Evolutionary conservation across 2,113 vertebrate species (phyloP).

Genomic region (Cheilinus undulatus): DNA sequence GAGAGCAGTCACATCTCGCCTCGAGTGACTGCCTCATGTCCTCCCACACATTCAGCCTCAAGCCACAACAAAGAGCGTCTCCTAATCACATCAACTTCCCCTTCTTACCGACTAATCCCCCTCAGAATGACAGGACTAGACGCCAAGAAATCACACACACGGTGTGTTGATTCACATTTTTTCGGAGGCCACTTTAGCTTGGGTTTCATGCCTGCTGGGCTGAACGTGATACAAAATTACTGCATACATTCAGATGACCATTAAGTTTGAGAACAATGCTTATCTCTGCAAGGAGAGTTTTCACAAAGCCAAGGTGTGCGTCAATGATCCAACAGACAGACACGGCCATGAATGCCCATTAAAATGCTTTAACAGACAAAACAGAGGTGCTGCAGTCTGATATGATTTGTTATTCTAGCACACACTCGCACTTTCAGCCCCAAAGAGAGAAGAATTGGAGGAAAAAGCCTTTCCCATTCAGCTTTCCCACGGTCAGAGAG

Average conservation of each 20-base stretch:
- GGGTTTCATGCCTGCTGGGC: slow-evolving; percentile 45
- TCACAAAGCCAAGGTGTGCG: neutral
- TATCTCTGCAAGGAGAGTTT: neutral
- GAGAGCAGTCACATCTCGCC: slow-evolving; percentile 26
- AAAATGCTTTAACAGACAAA: slow-evolving; percentile 31
- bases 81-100: slow-evolving; percentile 63
- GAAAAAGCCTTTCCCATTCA: slow-evolving; percentile 62
- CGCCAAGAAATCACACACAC: slow-evolving; percentile 25
- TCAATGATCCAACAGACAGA: slow-evolving; percentile 11
- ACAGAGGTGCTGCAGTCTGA: slow-evolving; percentile 34
- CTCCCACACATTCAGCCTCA: slow-evolving; percentile 64
- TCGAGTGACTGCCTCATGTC: slow-evolving; percentile 58
- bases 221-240: slow-evolving; percentile 39
- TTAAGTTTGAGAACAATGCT: slow-evolving; percentile 13
- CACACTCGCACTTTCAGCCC: slow-evolving; percentile 28
- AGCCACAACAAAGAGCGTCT: slow-evolving; percentile 67
- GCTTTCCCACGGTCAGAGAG: slow-evolving; percentile 74
- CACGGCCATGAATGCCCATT: slow-evolving; percentile 16
- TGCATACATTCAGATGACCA: slow-evolving; percentile 27
- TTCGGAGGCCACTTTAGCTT: slow-evolving; percentile 42
- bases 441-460: slow-evolving; percentile 70
- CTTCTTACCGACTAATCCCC: slow-evolving; percentile 45
- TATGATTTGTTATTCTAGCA: slow-evolving; percentile 54
- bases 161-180: slow-evolving; percentile 35
- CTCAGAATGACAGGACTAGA: slow-evolving; percentile 16